Evolutionary conservation across 1,140 invertebrate species (phyloP).

Genomic region (Solen grandis): DNA sequence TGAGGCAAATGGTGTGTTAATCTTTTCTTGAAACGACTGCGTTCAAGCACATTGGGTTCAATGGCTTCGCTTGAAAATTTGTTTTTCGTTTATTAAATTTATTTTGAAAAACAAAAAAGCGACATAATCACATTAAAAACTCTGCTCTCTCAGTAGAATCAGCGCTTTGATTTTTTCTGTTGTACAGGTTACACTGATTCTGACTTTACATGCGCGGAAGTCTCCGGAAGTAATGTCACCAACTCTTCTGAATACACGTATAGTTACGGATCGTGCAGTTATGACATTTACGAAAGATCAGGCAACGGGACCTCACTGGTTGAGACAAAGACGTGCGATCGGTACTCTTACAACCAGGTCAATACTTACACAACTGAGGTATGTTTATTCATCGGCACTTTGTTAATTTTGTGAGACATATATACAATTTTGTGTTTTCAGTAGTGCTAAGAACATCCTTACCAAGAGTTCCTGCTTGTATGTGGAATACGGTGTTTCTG

Average conservation of each 20-base stretch:
- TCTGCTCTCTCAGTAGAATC: too few relatives aligned
- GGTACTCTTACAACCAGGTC: not conserved
- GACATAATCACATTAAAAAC: too few relatives aligned
- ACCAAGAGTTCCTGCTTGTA: not conserved
- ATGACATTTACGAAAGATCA: not conserved
- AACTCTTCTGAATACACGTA: not conserved
- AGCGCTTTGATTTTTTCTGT: not conserved
- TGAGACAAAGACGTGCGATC: slow-evolving; percentile 2
- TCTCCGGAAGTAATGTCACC: not conserved
- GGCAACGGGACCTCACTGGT: not conserved
- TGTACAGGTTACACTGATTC: not conserved
- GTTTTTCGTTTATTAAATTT: too few relatives aligned
- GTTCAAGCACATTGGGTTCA: too few relatives aligned
- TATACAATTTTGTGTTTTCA: not conserved
- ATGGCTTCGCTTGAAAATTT: too few relatives aligned
- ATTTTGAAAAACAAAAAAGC: too few relatives aligned
- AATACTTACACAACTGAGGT: slow-evolving; percentile 40
- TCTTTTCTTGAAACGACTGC: too few relatives aligned
- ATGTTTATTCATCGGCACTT: not conserved
- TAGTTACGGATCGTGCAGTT: not conserved
- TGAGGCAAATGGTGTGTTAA: too few relatives aligned
- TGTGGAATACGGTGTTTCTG: not conserved
- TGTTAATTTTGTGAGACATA: not conserved
- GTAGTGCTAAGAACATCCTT: not conserved
- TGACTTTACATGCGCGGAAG: not conserved